phyloP scores from a whole-genome alignment of 2,113 vertebrate species.

The Myotis lucifugus region DNA sequence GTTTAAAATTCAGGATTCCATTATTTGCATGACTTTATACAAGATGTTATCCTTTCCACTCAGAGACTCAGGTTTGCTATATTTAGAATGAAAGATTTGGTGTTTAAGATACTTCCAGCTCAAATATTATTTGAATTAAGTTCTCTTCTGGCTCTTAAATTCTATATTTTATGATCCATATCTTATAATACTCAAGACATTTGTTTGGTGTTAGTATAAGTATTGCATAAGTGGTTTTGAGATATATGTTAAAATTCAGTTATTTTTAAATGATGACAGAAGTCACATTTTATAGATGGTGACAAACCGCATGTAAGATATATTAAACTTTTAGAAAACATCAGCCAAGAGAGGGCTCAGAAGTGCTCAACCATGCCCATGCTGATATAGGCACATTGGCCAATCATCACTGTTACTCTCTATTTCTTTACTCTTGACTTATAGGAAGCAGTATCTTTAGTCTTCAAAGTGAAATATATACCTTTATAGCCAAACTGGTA shows the following conservation, averaged over 20 bases:
- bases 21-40: neutral
- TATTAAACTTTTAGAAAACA: constrained; percentile 11
- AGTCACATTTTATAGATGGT: neutral
- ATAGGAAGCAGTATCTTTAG: neutral
- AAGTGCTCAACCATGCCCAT: neutral
- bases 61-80: constrained; percentile 11
- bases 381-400: neutral
- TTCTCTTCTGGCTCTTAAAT: constrained; percentile 37
- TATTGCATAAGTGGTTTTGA: constrained; percentile 27
- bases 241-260: neutral
- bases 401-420: neutral
- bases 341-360: neutral
- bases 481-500: neutral
- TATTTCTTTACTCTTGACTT: neutral
- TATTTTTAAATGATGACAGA: constrained; percentile 38
- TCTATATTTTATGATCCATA: constrained; percentile 1
- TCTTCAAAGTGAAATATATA: neutral
- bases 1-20: constrained; percentile 5
- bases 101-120: constrained; percentile 10
- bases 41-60: neutral
- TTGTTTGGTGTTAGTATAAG: constrained; percentile 43
- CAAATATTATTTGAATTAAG: constrained; percentile 9
- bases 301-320: neutral
- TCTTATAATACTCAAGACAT: constrained; percentile 16
- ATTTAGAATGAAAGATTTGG: constrained; percentile 17